phyloP scores from a whole-genome alignment of 2,797 vertebrate genomes.

The Erithacus rubecula region DNA sequence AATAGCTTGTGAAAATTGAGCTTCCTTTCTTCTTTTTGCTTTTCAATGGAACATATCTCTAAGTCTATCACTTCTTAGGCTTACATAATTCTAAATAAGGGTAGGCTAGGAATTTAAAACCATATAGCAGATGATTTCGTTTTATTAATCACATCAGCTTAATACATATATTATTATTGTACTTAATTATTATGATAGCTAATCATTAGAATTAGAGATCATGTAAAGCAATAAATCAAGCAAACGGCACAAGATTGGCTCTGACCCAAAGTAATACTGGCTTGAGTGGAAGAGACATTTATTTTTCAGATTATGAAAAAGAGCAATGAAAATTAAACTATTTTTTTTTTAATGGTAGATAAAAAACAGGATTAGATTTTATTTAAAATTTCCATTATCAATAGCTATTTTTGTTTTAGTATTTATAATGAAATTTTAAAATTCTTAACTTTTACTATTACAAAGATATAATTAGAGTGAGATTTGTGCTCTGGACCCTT shows the following conservation, averaged over 20 bases:
- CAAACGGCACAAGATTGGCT: background rate
- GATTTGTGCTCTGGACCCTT: background rate
- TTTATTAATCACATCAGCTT: background rate
- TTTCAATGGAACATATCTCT: background rate
- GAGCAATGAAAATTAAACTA: background rate
- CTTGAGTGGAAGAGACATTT: background rate
- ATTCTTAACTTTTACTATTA: background rate
- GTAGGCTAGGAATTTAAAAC: background rate
- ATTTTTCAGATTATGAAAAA: background rate
- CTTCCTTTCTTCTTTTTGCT: background rate
- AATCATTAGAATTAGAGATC: background rate
- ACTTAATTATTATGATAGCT: background rate
- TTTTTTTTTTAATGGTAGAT: background rate
- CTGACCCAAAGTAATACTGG: rapidly evolving
- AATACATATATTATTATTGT: background rate
- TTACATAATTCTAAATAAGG: background rate
- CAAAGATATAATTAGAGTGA: background rate
- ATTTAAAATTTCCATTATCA: background rate
- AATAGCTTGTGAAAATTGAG: background rate
- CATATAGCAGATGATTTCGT: background rate
- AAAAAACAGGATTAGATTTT: background rate
- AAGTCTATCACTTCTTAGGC: background rate
- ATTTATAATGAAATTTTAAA: background rate
- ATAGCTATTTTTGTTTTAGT: background rate
- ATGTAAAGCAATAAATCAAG: background rate